These are phyloP conservation scores for Capreolus pygargus DNA, from an alignment of 2,113 vertebrate species.

Conservation along the genomic window DNA sequence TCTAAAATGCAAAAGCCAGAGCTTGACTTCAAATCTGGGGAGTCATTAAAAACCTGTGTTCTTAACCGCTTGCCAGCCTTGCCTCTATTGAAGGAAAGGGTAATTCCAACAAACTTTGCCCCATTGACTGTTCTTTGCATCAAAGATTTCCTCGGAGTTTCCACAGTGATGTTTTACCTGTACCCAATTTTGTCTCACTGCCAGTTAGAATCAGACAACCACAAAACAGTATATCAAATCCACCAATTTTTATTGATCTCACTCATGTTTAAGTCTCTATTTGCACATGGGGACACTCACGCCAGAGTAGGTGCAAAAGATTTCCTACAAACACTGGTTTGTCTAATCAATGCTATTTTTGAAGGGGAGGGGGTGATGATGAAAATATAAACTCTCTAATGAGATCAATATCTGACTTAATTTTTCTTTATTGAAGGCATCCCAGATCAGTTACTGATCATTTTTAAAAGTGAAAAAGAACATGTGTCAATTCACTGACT, in stretches of 20 bases:
- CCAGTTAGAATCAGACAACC: neutral
- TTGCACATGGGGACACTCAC: neutral
- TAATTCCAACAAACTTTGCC: neutral
- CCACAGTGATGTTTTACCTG: neutral
- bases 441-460: neutral
- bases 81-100: neutral
- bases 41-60: neutral
- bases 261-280: neutral
- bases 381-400: neutral
- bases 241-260: neutral
- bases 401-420: neutral
- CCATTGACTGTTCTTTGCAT: too few species aligned
- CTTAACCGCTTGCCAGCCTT: neutral
- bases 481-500: neutral
- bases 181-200: neutral
- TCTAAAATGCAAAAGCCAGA: neutral
- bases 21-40: neutral
- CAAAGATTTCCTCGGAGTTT: neutral
- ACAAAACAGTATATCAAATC: neutral
- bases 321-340: neutral
- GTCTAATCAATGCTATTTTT: neutral
- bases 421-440: neutral
- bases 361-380: neutral
- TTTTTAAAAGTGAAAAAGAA: neutral
- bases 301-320: neutral